phyloP scores from a whole-genome alignment of 2,797 vertebrate species.

The Sphenopsis melanotis region DNA sequence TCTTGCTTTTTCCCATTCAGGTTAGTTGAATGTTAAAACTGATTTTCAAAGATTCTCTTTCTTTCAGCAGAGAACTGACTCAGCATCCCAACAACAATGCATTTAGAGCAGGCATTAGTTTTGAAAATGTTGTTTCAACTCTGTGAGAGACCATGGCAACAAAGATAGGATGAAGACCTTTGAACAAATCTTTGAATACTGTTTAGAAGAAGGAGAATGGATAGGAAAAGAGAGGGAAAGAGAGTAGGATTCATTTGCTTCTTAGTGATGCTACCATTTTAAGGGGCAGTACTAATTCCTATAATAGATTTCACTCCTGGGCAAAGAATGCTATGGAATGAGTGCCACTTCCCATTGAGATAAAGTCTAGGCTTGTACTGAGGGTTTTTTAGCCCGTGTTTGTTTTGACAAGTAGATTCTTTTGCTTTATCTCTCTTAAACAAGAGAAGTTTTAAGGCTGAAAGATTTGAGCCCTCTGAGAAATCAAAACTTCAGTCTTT shows the following conservation, averaged over 20 bases:
- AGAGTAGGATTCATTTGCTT: slow-evolving; percentile 50
- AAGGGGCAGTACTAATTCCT: slow-evolving; percentile 58
- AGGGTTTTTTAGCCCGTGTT: slow-evolving; percentile 30
- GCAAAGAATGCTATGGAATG: slow-evolving; percentile 45
- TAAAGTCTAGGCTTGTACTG: slow-evolving; percentile 53
- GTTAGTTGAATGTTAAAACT: slow-evolving; percentile 49
- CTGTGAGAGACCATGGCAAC: slow-evolving; percentile 51
- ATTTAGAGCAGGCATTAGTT: slow-evolving; percentile 49
- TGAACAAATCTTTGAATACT: slow-evolving; percentile 64
- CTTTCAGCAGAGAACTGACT: slow-evolving; percentile 44
- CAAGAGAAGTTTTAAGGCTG: slow-evolving; percentile 58
- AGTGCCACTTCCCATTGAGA: slow-evolving; percentile 65
- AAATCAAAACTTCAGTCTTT: slow-evolving; percentile 67
- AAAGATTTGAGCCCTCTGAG: slow-evolving; percentile 65
- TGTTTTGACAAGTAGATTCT: slow-evolving; percentile 69
- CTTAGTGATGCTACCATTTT: slow-evolving; percentile 63
- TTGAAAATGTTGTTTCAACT: slow-evolving; percentile 61
- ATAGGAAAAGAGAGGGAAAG: slow-evolving; percentile 37
- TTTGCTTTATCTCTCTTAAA: slow-evolving; percentile 69
- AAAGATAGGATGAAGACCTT: slow-evolving; percentile 62
- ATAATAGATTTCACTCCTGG: slow-evolving; percentile 52
- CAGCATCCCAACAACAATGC: slow-evolving; percentile 52
- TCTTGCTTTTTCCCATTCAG: slow-evolving; percentile 6
- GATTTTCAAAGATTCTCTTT: slow-evolving; percentile 47
- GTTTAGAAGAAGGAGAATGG: slow-evolving; percentile 45